Evolutionary conservation across 1,140 invertebrate species (phyloP).

Genomic region (Trachymyrmex cornetzi): DNA sequence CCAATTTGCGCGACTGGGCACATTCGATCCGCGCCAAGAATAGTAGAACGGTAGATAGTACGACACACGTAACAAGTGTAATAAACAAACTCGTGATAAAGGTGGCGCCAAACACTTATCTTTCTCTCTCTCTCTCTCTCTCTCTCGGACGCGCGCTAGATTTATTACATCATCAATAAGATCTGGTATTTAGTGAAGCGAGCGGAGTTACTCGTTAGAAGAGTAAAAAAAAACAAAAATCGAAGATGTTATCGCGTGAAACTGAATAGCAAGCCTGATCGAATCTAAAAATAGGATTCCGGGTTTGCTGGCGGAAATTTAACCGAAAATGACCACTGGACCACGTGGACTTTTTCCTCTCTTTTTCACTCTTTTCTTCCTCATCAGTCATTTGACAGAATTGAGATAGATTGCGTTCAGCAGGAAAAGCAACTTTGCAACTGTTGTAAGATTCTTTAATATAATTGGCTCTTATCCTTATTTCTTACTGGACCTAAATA

Average conservation of each 20-base stretch:
- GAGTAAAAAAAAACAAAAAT: not conserved
- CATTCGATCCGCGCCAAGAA: slow-evolving; percentile 72
- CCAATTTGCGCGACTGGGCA: slow-evolving; percentile 10
- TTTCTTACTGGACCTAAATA: no score
- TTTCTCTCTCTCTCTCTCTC: not conserved
- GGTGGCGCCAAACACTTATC: slow-evolving; percentile 41
- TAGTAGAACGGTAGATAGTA: slow-evolving; percentile 58
- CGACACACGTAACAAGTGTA: slow-evolving; percentile 69
- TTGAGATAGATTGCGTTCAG: no score
- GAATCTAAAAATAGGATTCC: not conserved
- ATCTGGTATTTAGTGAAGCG: not conserved
- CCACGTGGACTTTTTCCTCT: not conserved
- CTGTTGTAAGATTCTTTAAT: no score
- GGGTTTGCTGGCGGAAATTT: not conserved
- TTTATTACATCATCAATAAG: slow-evolving; percentile 43
- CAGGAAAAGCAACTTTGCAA: no score
- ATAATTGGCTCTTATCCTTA: no score
- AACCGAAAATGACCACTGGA: not conserved
- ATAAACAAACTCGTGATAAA: slow-evolving; percentile 64
- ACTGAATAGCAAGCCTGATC: not conserved
- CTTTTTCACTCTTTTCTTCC: not conserved
- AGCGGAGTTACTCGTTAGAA: not conserved
- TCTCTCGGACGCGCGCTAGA: not conserved
- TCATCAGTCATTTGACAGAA: not conserved
- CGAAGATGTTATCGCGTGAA: not conserved